Conservation (phyloP, 2,888 invertebrate genomes). For the Kuschelorhynchus macadamiae region DNA sequence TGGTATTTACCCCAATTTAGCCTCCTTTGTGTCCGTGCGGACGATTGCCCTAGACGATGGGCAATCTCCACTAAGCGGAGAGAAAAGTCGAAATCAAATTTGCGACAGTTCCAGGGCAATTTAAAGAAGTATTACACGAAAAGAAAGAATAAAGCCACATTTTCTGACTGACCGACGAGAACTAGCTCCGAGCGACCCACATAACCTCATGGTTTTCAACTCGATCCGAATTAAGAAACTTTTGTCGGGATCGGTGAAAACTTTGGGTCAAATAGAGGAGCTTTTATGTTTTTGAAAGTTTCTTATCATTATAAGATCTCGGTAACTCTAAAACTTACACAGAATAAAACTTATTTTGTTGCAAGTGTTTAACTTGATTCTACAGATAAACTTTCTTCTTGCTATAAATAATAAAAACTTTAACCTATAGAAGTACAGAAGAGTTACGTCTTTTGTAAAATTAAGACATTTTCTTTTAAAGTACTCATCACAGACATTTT, state of each 20-base stretch:
- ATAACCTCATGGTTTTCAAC: conserved; percentile 63
- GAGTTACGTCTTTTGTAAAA: too few relatives aligned
- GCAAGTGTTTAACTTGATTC: too few relatives aligned
- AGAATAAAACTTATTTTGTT: too few relatives aligned
- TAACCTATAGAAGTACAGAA: too few relatives aligned
- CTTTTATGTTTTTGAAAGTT: too few relatives aligned
- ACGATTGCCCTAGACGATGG: conserved; percentile 39
- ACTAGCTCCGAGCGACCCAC: conserved; percentile 53
- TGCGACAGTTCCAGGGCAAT: conserved; percentile 44
- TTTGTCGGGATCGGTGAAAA: conserved; percentile 8
- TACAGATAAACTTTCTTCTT: too few relatives aligned
- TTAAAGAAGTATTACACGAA: conserved; percentile 16
- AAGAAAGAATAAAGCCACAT: conserved; percentile 12
- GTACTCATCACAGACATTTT: too few relatives aligned
- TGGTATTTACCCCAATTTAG: conserved; percentile 42
- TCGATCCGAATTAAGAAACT: conserved; percentile 67
- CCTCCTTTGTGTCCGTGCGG: conserved; percentile 35
- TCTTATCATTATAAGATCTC: too few relatives aligned
- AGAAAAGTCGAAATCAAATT: conserved; percentile 44
- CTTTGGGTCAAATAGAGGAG: too few relatives aligned
- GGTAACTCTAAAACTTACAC: too few relatives aligned
- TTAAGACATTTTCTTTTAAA: too few relatives aligned
- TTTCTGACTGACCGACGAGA: conserved; percentile 20
- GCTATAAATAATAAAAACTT: too few relatives aligned
- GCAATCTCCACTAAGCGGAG: conserved; percentile 30